A percentile compares a stretch with the other conserved stretches of the same genome.
These are phyloP conservation scores for Palythoa grandiflora DNA, from an alignment of 92 coral and sea anemone species.

Conservation along the genomic window DNA sequence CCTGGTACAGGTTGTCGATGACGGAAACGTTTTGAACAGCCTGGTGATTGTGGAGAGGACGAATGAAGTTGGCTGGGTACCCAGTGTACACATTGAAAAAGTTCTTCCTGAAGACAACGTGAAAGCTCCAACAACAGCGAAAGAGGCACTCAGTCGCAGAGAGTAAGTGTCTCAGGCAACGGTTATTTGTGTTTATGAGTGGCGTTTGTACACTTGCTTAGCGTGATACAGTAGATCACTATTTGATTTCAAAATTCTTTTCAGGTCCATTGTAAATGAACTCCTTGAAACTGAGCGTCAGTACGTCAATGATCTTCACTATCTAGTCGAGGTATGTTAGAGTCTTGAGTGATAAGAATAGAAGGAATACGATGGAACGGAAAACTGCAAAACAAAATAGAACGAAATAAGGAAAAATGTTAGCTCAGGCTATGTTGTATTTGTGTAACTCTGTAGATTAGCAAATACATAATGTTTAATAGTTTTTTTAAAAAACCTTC, in stretches of 20 bases:
- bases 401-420: too few relatives aligned
- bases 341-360: background rate
- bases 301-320: conserved; percentile 82
- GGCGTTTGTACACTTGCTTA: background rate
- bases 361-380: background rate
- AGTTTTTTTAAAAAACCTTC: too few relatives aligned
- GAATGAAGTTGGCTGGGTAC: conserved; percentile 87
- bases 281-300: conserved; percentile 85
- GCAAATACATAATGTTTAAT: too few relatives aligned
- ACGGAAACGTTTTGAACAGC: conserved; percentile 66
- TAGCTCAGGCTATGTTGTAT: too few relatives aligned
- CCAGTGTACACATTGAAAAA: conserved; percentile 70
- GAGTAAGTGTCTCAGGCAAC: conserved; percentile 61
- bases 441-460: too few relatives aligned
- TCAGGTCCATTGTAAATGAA: conserved; percentile 82
- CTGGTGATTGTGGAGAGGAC: conserved; percentile 77
- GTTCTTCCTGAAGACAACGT: conserved; percentile 71
- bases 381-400: too few relatives aligned
- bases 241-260: background rate
- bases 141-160: conserved; percentile 89
- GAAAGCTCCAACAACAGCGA: conserved; percentile 69
- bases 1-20: conserved; percentile 77
- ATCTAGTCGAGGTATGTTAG: conserved; percentile 81
- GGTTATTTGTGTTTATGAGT: background rate
- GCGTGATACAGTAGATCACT: background rate